Conservation (phyloP, 2,888 invertebrate genomes). For the Copidosoma aretas region DNA sequence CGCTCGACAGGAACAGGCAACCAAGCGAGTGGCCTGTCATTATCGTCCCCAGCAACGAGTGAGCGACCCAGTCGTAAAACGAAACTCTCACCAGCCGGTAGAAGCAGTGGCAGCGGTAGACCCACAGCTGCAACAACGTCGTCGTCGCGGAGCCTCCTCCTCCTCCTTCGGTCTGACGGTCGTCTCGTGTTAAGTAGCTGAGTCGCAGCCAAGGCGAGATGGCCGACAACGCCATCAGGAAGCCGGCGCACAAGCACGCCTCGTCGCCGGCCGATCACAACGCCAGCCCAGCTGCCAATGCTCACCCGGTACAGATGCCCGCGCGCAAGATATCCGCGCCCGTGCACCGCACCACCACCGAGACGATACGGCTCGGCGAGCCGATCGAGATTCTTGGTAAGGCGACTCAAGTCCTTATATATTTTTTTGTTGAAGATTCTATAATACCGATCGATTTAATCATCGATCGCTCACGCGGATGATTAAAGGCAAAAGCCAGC, state of each 20-base stretch:
- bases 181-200: neutral
- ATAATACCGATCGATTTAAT: too few species aligned
- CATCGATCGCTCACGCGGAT: too few species aligned
- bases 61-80: too few species aligned
- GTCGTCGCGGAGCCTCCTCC: neutral
- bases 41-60: neutral
- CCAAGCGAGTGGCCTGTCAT: neutral
- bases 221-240: slow-evolving; percentile 39
- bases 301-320: slow-evolving; percentile 33
- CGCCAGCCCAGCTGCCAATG: neutral
- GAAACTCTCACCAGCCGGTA: neutral
- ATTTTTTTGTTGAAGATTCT: neutral
- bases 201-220: slow-evolving; percentile 18
- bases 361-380: slow-evolving; percentile 58
- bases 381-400: slow-evolving; percentile 41
- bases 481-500: slow-evolving; percentile 19
- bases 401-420: neutral
- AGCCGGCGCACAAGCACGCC: slow-evolving; percentile 26
- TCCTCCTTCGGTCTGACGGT: neutral
- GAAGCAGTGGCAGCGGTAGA: neutral
- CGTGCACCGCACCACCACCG: slow-evolving; percentile 59
- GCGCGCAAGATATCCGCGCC: slow-evolving; percentile 54
- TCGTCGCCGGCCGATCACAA: slow-evolving; percentile 22
- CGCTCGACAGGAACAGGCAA: neutral
- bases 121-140: neutral